phyloP scores from a whole-genome alignment of 2,797 vertebrate species.

The Eospalax fontanierii region DNA sequence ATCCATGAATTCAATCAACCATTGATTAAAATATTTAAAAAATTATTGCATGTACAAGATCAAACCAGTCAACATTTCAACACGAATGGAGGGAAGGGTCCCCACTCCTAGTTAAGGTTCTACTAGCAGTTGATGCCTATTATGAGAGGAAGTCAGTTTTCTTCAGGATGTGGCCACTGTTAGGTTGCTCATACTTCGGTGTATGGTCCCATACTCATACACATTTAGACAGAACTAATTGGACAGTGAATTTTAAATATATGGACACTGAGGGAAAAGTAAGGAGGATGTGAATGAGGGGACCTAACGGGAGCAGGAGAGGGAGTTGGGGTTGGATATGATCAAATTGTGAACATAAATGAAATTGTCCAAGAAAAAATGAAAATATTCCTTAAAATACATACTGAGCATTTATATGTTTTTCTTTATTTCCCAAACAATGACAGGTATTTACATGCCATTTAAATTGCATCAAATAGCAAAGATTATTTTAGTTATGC shows the following conservation, averaged over 20 bases:
- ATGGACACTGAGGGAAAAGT: background rate
- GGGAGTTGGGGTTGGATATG: background rate
- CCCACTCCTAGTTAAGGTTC: background rate
- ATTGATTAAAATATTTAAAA: background rate
- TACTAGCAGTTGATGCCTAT: background rate
- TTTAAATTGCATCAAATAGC: background rate
- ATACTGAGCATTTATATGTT: background rate
- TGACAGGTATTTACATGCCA: background rate
- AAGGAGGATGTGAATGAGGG: too few relatives aligned
- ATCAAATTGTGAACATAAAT: background rate
- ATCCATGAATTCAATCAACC: background rate
- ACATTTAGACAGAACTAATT: background rate
- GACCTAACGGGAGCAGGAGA: too few relatives aligned
- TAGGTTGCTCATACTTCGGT: background rate
- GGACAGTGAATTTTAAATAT: background rate
- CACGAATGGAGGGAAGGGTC: too few relatives aligned
- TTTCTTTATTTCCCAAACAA: background rate
- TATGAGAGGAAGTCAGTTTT: background rate
- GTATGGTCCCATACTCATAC: background rate
- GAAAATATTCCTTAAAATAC: background rate
- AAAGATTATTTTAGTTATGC: background rate
- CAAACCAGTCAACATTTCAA: background rate
- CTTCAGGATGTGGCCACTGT: too few relatives aligned
- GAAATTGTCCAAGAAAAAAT: background rate
- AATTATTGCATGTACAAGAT: background rate